Evolutionary conservation across 2,888 invertebrate genomes (phyloP).

Genomic region (Carterocephalus palaemon): DNA sequence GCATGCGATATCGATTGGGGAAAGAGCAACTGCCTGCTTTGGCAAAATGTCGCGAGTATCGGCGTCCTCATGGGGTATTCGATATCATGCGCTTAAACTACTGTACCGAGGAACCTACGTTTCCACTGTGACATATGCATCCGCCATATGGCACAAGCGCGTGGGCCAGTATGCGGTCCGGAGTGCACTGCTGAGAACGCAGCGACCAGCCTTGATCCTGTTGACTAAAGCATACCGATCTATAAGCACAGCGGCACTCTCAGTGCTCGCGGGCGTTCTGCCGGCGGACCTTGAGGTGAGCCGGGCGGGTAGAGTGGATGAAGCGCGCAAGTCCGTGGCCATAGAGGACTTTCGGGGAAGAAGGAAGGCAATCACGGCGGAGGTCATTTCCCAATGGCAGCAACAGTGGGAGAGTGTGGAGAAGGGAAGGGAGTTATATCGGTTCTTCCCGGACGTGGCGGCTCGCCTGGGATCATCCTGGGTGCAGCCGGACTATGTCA

Average conservation of each 20-base stretch:
- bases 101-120: no score
- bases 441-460: conserved; percentile 34
- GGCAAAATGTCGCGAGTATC: no score
- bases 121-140: no score
- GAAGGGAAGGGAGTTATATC: conserved; percentile 30
- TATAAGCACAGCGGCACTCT: conserved; percentile 32
- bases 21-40: no score
- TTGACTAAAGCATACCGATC: conserved; percentile 38
- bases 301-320: conserved; percentile 24
- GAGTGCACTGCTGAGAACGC: conserved; percentile 25
- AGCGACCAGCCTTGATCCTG: not conserved
- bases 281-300: conserved; percentile 32
- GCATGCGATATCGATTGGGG: no score
- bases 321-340: not conserved
- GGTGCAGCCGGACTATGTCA: conserved; percentile 33
- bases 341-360: not conserved
- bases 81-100: no score
- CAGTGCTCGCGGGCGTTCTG: conserved; percentile 36
- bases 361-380: not conserved
- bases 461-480: conserved; percentile 26
- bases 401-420: conserved; percentile 25
- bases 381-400: conserved; percentile 27
- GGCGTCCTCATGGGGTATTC: no score
- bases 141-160: no score
- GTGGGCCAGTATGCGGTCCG: conserved; percentile 4